Conservation (phyloP, 2,888 invertebrate species). For the Adela reaumurella region DNA sequence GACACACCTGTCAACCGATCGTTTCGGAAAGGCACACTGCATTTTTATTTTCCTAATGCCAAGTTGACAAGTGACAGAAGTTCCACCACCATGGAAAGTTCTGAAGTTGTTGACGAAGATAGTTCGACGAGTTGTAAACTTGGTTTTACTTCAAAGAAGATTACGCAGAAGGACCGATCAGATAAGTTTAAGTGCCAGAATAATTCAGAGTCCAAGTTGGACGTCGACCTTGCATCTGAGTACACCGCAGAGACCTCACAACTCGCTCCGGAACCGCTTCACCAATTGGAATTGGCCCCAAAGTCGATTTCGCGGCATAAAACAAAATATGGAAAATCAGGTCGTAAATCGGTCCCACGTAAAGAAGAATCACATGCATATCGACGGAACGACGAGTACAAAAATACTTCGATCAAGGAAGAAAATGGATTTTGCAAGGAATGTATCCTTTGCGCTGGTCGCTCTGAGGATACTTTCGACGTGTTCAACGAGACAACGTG, state of each 20-base stretch:
- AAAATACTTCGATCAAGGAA: neutral
- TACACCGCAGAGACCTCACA: neutral
- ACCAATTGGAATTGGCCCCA: neutral
- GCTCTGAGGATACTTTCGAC: conserved; percentile 17
- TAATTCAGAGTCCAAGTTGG: neutral
- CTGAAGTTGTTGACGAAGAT: neutral
- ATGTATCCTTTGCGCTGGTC: conserved; percentile 1
- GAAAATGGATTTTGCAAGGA: neutral
- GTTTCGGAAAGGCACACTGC: neutral
- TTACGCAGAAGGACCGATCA: too few species aligned
- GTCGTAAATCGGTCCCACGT: too few species aligned
- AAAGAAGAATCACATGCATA: neutral
- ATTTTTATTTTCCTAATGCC: neutral
- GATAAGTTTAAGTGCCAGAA: too few species aligned
- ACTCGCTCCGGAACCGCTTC: neutral
- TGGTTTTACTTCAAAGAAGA: neutral
- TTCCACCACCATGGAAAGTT: neutral
- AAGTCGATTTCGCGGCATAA: too few species aligned
- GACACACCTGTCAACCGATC: neutral
- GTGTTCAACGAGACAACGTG: conserved; percentile 22
- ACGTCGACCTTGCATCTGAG: neutral
- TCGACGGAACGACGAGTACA: neutral
- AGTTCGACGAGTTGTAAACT: neutral
- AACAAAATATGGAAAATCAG: too few species aligned
- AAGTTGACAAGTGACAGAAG: neutral